phyloP scores from a whole-genome alignment of 2,888 invertebrate genomes.

The Poecilobothrus nobilitatus region DNA sequence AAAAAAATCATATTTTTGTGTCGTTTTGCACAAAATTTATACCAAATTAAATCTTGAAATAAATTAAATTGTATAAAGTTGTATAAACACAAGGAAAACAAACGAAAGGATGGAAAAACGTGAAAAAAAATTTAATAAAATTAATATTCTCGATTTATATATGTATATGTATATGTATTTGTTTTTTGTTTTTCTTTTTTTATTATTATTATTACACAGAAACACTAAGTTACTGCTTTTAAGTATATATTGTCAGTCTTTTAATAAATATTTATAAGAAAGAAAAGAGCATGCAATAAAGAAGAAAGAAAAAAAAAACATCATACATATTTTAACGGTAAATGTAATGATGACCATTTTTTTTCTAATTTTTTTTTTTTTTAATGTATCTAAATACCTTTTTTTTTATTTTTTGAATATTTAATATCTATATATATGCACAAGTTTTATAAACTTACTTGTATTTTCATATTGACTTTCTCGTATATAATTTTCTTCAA shows the following conservation, averaged over 20 bases:
- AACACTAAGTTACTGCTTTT: background rate
- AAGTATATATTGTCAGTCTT: slow-evolving; percentile 3
- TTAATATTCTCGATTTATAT: no score
- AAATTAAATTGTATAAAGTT: no score
- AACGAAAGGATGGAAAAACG: no score
- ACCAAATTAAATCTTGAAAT: no score
- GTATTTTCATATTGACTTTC: no score
- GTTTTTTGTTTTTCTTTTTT: background rate
- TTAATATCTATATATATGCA: background rate
- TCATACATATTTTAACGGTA: background rate
- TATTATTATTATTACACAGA: background rate
- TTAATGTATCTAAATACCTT: background rate
- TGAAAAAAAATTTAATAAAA: no score
- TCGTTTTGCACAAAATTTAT: no score
- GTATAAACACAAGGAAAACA: no score
- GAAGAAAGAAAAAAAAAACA: background rate
- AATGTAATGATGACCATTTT: slow-evolving; percentile 2
- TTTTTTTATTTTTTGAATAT: background rate
- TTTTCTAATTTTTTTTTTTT: background rate
- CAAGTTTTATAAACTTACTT: no score
- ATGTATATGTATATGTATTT: background rate
- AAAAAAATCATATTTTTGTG: no score
- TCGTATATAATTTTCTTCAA: no score
- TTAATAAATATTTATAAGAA: slow-evolving; percentile 2
- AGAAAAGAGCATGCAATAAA: background rate